phyloP scores from a whole-genome alignment of 1,140 invertebrate genomes.

The Galleria mellonella region DNA sequence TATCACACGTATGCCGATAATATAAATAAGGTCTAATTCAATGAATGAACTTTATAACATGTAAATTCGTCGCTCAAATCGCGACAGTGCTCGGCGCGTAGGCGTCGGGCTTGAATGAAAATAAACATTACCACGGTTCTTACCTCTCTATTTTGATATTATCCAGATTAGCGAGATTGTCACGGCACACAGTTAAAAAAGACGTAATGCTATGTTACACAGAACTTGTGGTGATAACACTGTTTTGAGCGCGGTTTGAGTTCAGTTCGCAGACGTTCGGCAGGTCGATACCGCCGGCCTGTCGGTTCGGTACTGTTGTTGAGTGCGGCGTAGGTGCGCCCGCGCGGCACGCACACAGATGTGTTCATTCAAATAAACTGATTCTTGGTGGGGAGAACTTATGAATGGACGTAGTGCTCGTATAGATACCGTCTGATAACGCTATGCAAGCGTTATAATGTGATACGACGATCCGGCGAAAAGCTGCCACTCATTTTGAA shows the following conservation, averaged over 20 bases:
- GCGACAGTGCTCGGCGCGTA: constrained; percentile 57
- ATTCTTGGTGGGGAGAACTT: constrained; percentile 44
- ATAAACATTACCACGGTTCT: constrained; percentile 50
- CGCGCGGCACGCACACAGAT: constrained; percentile 48
- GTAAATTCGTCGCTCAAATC: constrained; percentile 70
- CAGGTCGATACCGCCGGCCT: constrained; percentile 32
- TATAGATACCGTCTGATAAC: constrained; percentile 62
- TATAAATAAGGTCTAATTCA: constrained; percentile 55
- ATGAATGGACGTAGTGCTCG: constrained; percentile 70
- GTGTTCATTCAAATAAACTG: constrained; percentile 44
- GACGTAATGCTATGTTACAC: constrained; percentile 36
- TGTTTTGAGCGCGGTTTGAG: constrained; percentile 17
- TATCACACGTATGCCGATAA: constrained; percentile 50
- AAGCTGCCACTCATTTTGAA: constrained; percentile 8
- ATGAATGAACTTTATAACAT: constrained; percentile 68
- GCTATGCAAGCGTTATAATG: constrained; percentile 32
- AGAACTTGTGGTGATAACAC: constrained; percentile 52
- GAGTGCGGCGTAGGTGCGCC: constrained; percentile 33
- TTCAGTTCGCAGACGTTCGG: constrained; percentile 22
- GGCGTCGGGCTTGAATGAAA: constrained; percentile 64
- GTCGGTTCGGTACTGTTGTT: constrained; percentile 40
- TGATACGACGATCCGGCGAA: constrained; percentile 11
- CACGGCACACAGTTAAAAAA: constrained; percentile 43
- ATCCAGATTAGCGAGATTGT: constrained; percentile 63
- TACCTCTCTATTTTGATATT: constrained; percentile 67